A percentile compares a stretch with the other conserved stretches of the same genome.
These are phyloP conservation scores for Rousettus madagascariensis DNA, from an alignment of 2,797 vertebrate species.

Conservation along the genomic window DNA sequence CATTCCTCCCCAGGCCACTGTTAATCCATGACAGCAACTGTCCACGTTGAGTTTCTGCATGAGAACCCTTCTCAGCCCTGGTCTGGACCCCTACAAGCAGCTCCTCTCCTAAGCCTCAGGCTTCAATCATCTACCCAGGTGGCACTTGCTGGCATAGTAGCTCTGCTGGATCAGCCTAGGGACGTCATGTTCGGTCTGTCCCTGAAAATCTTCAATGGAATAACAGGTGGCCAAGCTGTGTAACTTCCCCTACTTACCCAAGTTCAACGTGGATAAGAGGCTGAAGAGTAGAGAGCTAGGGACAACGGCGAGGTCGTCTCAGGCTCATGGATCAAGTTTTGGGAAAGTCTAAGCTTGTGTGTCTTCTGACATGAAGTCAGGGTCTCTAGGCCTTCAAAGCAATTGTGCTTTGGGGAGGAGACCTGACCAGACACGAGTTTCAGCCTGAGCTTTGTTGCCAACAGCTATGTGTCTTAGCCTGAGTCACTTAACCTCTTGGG, in stretches of 20 bases:
- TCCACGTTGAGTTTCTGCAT: accelerated
- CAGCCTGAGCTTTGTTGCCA: neutral
- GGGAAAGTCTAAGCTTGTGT: neutral
- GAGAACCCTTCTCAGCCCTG: neutral
- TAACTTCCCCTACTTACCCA: neutral
- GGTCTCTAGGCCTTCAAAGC: neutral
- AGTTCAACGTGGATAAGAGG: neutral
- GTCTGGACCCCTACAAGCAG: neutral
- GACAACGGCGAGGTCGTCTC: neutral
- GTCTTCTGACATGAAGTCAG: neutral
- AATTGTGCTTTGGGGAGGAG: neutral
- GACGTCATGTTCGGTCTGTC: too few relatives aligned
- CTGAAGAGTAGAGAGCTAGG: neutral
- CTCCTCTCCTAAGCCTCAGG: neutral
- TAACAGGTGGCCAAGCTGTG: neutral
- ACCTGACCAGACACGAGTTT: neutral
- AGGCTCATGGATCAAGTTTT: neutral
- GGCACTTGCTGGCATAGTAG: neutral
- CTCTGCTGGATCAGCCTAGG: neutral
- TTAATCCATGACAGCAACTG: neutral
- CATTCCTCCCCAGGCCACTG: neutral
- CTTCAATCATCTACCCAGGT: accelerated
- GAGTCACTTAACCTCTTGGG: neutral
- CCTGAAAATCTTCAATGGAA: neutral
- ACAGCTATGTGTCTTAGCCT: neutral